Percentiles rank a stretch among this genome's conserved stretches.
Evolutionary conservation across 2,113 vertebrate species (phyloP).

Genomic region (Neodontobutis hainanensis): DNA sequence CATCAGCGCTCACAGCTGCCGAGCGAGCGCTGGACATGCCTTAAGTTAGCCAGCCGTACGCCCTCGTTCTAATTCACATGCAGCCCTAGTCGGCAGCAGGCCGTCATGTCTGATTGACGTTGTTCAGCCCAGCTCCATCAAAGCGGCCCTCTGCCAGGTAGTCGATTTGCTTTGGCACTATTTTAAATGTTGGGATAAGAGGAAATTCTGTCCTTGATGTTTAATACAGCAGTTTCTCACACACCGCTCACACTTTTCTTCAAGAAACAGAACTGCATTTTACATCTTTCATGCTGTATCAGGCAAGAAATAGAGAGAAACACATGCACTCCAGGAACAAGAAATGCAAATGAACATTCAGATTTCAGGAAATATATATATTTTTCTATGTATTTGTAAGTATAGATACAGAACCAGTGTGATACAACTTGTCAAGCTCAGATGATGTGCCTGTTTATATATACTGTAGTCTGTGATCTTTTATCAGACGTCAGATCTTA

Average conservation of each 20-base stretch:
- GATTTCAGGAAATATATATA: not conserved
- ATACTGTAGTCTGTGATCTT: too few relatives aligned
- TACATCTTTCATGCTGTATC: conserved; percentile 4
- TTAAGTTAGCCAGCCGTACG: not conserved
- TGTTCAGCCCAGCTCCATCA: not conserved
- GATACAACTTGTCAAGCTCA: too few relatives aligned
- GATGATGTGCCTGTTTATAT: too few relatives aligned
- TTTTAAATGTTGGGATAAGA: conserved; percentile 10
- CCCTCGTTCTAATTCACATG: conserved; percentile 9
- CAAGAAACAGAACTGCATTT: not conserved
- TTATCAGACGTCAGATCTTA: too few relatives aligned
- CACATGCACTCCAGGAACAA: not conserved
- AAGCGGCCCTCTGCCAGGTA: not conserved
- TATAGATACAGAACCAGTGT: too few relatives aligned
- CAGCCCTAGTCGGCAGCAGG: not conserved
- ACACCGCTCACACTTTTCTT: not conserved
- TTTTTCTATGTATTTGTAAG: too few relatives aligned
- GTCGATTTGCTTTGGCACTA: conserved; percentile 4
- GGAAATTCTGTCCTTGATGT: conserved; percentile 23
- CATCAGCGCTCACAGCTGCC: not conserved
- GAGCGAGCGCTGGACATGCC: conserved; percentile 4
- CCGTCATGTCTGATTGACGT: conserved; percentile 22
- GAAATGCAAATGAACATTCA: not conserved
- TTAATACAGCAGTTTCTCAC: conserved; percentile 24
- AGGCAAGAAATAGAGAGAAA: conserved; percentile 13